Conservation (phyloP, 2,888 invertebrate species). For the Tethea ocularis region DNA sequence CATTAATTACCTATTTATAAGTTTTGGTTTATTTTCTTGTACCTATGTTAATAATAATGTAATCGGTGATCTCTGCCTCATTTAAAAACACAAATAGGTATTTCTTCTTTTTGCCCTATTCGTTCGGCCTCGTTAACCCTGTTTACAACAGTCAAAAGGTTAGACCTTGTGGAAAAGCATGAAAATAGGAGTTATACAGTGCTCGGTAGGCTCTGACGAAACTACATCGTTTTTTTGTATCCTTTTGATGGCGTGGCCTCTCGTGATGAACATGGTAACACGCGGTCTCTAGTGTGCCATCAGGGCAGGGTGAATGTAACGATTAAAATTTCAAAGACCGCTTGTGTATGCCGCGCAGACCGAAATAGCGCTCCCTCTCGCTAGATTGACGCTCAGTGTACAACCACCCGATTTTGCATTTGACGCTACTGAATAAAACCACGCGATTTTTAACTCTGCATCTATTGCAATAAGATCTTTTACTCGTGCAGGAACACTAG, state of each 20-base stretch:
- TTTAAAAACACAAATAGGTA: too few species aligned
- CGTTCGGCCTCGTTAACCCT: background rate
- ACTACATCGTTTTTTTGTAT: conserved; percentile 30
- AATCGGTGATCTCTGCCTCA: too few species aligned
- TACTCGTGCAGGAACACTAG: conserved; percentile 27
- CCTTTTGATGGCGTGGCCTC: conserved; percentile 42
- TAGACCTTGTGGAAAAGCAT: background rate
- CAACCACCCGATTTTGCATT: conserved; percentile 45
- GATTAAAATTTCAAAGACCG: conserved; percentile 82
- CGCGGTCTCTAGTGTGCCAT: conserved; percentile 67
- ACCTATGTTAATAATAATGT: too few species aligned
- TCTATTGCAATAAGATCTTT: conserved; percentile 34
- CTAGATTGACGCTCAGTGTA: conserved; percentile 65
- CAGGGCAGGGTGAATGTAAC: conserved; percentile 79
- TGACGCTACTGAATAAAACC: conserved; percentile 23
- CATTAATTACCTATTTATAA: too few species aligned
- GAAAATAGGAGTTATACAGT: background rate
- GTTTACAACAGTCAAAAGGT: conserved; percentile 1
- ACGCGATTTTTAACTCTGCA: conserved; percentile 58
- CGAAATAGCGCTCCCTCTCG: conserved; percentile 74
- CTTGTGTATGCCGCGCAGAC: conserved; percentile 71
- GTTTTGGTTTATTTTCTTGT: too few species aligned
- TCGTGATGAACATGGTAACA: conserved; percentile 58
- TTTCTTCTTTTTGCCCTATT: background rate
- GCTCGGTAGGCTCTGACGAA: background rate